Evolutionary conservation across 2,888 invertebrate species (phyloP).

Genomic region (Osedax frankpressi): DNA sequence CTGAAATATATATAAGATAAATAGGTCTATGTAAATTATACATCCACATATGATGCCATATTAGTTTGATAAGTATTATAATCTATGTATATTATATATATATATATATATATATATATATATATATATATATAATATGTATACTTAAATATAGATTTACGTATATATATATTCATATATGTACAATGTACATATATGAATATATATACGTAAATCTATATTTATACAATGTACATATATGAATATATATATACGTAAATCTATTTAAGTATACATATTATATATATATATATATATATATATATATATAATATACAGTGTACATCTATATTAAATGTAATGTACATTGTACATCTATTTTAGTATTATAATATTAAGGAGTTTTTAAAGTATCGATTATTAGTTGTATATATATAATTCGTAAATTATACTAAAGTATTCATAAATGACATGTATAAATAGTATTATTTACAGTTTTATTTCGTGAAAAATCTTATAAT

Average conservation of each 20-base stretch:
- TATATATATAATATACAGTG: not conserved
- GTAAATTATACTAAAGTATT: too few relatives aligned
- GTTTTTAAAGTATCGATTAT: too few relatives aligned
- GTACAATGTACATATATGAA: not conserved
- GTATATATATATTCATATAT: not conserved
- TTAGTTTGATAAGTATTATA: not conserved
- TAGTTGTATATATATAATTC: too few relatives aligned
- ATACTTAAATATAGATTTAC: not conserved
- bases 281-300: not conserved
- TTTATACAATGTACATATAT: too few relatives aligned
- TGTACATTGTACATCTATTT: too few relatives aligned
- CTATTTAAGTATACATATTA: not conserved
- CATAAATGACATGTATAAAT: too few relatives aligned
- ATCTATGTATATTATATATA: not conserved
- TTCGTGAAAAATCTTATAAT: too few relatives aligned
- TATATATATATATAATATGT: not conserved
- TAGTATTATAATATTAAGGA: too few relatives aligned
- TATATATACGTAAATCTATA: not conserved
- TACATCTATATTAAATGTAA: too few relatives aligned
- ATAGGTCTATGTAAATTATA: not conserved
- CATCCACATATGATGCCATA: too few relatives aligned
- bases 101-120: slow-evolving; percentile 1
- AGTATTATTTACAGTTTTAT: too few relatives aligned
- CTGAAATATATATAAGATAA: not conserved
- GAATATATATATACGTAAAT: not conserved